Base-by-base conservation (phyloP, 2,888 invertebrate species). In the Phortica okadai region DNA sequence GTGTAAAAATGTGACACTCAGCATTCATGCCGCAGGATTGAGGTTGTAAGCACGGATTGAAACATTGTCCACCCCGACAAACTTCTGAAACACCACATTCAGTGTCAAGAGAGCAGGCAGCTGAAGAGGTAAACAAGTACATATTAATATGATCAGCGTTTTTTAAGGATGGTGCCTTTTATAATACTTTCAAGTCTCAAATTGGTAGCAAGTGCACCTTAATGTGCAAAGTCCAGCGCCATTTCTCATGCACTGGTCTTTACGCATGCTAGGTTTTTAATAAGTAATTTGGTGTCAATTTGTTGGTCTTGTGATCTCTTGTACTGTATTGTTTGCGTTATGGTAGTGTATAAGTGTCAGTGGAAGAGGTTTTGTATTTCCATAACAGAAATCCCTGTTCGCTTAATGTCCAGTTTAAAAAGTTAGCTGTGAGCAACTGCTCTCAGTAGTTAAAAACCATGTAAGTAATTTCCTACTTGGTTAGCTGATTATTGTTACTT, bases 11-110 rank as follows among this genome's bases (percentile, higher is more conserved):
- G 67, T 92, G 92, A 85, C 97, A 97, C 77, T 95, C 91, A 16
- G 97, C 96, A 90, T 97, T 97, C 88, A 97, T 93, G 73, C 97
- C 97, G 90, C 97, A 97, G 0, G 96, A 93, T 85, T 94, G 94
- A 85, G 94, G 93, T 84, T 95, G 92, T 83, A 94, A 93, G 89
- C 97, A 97, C 21, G 96, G 96, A 91, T 96, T 94, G 62, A 95
- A 91, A 89, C 97, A 97, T 90, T 97, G 96, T 0, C 96, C 96
- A 88, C 94, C 94, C 74, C 95, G 92, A 88, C 97, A 98, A 86
- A 95, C 94, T 90, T 97, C 96, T n/a, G 93, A 92, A 7, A 94
- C 91, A 78, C 94, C 94, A 90, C 97, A 98, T 91, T 97, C 97
- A 82, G 94, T 94, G 87, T 97, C 95, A 56, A 95, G 92, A 83